Percentiles rank a stretch among this genome's conserved stretches.
These are phyloP conservation scores for Contarinia nasturtii DNA, from an alignment of 1,140 invertebrate species.

Conservation along the genomic window DNA sequence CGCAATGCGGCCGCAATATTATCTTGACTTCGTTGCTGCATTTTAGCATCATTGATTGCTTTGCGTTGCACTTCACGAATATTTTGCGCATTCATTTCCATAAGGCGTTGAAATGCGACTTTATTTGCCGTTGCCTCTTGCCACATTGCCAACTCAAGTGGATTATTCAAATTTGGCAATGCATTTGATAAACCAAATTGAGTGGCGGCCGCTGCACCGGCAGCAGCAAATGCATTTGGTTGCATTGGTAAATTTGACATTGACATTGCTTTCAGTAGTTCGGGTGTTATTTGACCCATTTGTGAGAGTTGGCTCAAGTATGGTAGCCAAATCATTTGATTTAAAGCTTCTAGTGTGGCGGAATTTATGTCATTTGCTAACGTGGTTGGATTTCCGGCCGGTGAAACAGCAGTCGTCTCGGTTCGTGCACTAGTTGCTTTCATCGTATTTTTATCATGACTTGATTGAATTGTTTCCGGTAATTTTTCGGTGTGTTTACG, in stretches of 20 bases:
- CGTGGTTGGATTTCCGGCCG: conserved; percentile 6
- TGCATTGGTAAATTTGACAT: conserved; percentile 11
- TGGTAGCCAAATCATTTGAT: conserved; percentile 48
- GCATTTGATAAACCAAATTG: conserved; percentile 5
- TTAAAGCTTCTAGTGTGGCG: conserved; percentile 41
- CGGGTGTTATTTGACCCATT: conserved; percentile 30
- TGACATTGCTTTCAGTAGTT: conserved; percentile 27
- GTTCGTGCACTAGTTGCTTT: conserved; percentile 1
- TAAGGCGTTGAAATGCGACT: conserved; percentile 19
- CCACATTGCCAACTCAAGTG: conserved; percentile 43
- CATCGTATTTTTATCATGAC: neutral
- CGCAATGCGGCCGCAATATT: conserved; percentile 3
- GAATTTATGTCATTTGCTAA: conserved; percentile 40
- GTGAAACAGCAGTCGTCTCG: conserved; percentile 24
- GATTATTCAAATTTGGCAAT: conserved; percentile 32
- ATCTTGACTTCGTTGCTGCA: too few relatives aligned
- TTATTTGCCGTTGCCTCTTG: conserved; percentile 36
- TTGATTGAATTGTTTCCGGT: neutral
- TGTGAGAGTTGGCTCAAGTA: conserved; percentile 26
- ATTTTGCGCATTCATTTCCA: conserved; percentile 6
- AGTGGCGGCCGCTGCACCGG: neutral
- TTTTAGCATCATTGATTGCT: conserved; percentile 7
- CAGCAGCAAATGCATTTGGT: neutral
- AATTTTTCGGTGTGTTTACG: conserved; percentile 10
- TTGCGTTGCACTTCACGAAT: conserved; percentile 6